Conservation (phyloP, 2,888 invertebrate genomes). For the Esperia sulphurella region DNA sequence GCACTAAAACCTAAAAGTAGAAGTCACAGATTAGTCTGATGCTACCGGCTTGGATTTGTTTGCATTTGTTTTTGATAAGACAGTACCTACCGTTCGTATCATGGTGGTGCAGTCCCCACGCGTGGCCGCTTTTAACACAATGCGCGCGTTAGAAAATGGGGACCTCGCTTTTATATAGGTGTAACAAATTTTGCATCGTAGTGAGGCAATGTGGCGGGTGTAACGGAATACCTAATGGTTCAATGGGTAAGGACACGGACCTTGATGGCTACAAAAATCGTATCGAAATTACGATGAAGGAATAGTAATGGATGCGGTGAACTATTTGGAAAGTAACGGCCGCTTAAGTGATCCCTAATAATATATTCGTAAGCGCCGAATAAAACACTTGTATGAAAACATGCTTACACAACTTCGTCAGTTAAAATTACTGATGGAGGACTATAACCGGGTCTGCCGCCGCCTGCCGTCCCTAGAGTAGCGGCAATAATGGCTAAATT, state of each 20-base stretch:
- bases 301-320: constrained; percentile 67
- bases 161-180: constrained; percentile 75
- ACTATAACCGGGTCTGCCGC: no score
- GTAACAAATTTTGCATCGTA: constrained; percentile 76
- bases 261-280: constrained; percentile 76
- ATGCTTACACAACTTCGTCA: no score
- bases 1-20: constrained; percentile 44
- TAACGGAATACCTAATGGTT: constrained; percentile 73
- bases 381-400: neutral
- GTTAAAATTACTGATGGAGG: no score
- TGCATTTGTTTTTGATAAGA: no score
- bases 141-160: constrained; percentile 67
- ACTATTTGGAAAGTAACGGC: constrained; percentile 59
- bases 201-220: constrained; percentile 69
- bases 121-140: constrained; percentile 58
- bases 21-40: neutral
- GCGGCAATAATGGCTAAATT: no score
- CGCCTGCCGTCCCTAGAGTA: no score
- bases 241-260: constrained; percentile 71
- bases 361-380: neutral
- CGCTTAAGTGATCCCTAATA: constrained; percentile 32
- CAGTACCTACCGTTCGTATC: constrained; percentile 47
- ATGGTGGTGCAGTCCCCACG: constrained; percentile 47
- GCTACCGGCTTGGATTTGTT: neutral
- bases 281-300: constrained; percentile 66